Evolutionary conservation across 2,113 vertebrate genomes (phyloP).

Genomic region (Hipposideros armiger): DNA sequence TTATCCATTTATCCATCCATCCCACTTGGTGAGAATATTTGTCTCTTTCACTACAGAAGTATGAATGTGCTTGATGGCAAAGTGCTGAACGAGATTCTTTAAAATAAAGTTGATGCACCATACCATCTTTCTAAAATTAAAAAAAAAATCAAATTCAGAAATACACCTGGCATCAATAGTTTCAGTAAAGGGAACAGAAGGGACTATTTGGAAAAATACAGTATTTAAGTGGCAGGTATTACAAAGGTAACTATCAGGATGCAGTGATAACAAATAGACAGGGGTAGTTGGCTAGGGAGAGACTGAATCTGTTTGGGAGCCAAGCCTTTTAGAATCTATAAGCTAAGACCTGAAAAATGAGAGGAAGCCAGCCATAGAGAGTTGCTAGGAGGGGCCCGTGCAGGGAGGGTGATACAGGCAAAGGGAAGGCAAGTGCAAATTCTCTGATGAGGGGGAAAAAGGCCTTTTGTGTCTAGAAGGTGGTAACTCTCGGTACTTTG

Average conservation of each 20-base stretch:
- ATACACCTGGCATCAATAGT: background rate
- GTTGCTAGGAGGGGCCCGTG: accelerated
- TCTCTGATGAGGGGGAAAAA: background rate
- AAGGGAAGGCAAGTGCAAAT: background rate
- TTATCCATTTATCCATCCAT: background rate
- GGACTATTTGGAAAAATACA: background rate
- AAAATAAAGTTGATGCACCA: background rate
- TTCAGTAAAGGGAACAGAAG: background rate
- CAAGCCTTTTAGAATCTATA: background rate
- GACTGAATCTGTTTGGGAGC: background rate
- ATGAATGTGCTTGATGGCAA: background rate
- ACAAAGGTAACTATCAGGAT: background rate
- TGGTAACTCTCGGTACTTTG: background rate
- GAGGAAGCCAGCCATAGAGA: background rate
- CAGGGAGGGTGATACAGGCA: background rate
- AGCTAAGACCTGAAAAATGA: background rate
- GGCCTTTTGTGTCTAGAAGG: background rate
- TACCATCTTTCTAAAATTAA: background rate
- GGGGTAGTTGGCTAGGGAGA: too few relatives aligned
- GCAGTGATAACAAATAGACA: background rate
- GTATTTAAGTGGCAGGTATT: background rate
- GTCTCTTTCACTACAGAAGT: background rate
- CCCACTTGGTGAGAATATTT: background rate
- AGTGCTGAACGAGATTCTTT: background rate
- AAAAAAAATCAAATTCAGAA: background rate